Conservation (phyloP, 2,888 invertebrate genomes). For the Lapara coniferarum region DNA sequence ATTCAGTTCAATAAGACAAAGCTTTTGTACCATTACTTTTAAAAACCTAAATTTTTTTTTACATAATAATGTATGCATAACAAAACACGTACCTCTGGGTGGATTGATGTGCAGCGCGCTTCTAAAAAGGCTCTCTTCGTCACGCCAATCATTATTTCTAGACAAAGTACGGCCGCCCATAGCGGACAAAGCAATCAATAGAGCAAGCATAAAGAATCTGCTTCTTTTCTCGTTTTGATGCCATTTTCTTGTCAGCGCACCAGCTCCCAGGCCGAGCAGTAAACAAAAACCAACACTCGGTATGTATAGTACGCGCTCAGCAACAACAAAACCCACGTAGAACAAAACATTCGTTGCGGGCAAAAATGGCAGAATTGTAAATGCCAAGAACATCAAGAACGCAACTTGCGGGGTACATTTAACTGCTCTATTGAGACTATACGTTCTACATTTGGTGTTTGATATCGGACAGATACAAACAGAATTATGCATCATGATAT, state of each 20-base stretch:
- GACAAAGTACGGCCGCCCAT: constrained; percentile 90
- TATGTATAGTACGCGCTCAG: constrained; percentile 97
- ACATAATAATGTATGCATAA: neutral
- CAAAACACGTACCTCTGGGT: constrained; percentile 92
- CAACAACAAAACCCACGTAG: constrained; percentile 99
- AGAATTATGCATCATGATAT: constrained; percentile 82
- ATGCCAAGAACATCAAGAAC: constrained; percentile 86
- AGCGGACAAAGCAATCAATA: constrained; percentile 85
- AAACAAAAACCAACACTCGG: constrained; percentile 98
- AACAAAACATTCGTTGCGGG: constrained; percentile 98
- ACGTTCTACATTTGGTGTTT: constrained; percentile 59
- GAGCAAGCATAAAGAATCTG: constrained; percentile 70
- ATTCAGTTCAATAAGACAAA: neutral
- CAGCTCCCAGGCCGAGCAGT: constrained; percentile 90
- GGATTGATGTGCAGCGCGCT: constrained; percentile 97
- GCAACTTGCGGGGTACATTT: constrained; percentile 74
- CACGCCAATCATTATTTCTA: constrained; percentile 95
- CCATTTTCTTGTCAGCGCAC: constrained; percentile 74
- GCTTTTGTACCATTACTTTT: neutral
- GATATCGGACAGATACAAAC: constrained; percentile 72
- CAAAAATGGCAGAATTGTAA: constrained; percentile 95
- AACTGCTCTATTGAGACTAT: constrained; percentile 57
- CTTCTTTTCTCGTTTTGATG: constrained; percentile 70
- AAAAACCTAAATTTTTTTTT: too few species aligned
- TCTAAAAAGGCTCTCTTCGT: constrained; percentile 95